These are phyloP conservation scores for Gnathonemus longibarbis DNA, from an alignment of 2,113 vertebrate species.

Conservation along the genomic window DNA sequence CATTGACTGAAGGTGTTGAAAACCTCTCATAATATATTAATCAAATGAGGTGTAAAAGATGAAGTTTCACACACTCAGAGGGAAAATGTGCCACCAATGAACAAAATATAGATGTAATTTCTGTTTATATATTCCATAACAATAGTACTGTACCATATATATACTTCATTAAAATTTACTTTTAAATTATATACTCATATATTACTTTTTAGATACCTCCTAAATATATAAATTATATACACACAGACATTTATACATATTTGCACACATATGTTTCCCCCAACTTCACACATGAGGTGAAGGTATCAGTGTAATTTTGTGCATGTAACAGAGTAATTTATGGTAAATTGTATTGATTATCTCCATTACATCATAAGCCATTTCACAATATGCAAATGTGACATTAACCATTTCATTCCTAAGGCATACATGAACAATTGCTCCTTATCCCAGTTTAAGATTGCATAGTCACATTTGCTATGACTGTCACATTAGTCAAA, in stretches of 20 bases:
- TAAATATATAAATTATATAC: constrained; percentile 21
- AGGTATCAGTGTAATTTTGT: neutral
- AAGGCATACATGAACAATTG: constrained; percentile 9
- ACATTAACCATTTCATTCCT: constrained; percentile 1
- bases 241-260: neutral
- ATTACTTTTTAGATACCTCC: constrained; percentile 8
- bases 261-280: neutral
- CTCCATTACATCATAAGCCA: neutral
- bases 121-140: constrained; percentile 7
- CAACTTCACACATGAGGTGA: neutral
- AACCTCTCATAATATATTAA: neutral
- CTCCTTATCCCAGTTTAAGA: constrained; percentile 10
- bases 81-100: constrained; percentile 4
- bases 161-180: neutral
- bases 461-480: constrained; percentile 23
- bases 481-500: neutral
- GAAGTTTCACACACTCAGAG: neutral
- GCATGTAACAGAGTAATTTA: neutral
- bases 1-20: neutral
- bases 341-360: neutral
- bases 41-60: neutral
- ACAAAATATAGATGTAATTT: constrained; percentile 9
- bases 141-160: neutral
- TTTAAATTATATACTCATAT: constrained; percentile 17
- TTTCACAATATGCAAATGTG: neutral